Evolutionary conservation across 1,140 invertebrate species (phyloP).

Genomic region (Lasioglossum albipes): DNA sequence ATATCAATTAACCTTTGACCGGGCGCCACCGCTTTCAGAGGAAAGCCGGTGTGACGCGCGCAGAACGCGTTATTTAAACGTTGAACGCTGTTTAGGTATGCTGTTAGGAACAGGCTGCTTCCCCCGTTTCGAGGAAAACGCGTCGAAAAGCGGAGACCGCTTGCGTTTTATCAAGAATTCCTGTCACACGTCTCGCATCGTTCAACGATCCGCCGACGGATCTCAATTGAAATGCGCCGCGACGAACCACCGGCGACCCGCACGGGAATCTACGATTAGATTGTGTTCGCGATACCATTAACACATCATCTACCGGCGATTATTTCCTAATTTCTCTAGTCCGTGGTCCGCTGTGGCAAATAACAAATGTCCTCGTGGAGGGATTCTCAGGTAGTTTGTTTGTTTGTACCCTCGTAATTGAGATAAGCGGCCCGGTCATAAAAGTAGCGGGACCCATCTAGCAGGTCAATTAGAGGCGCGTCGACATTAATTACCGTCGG

Average conservation of each 20-base stretch:
- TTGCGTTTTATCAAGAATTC: not conserved
- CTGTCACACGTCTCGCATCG: not conserved
- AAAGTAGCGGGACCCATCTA: not conserved
- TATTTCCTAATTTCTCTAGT: no score
- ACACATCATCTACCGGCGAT: not conserved
- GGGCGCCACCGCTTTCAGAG: no score
- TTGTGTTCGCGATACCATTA: not conserved
- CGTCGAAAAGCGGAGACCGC: not conserved
- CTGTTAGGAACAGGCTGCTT: no score
- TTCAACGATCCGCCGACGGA: not conserved
- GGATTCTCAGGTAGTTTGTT: no score
- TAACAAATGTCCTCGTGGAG: no score
- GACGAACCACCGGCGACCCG: not conserved
- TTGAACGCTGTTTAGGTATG: no score
- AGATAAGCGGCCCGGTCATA: not conserved
- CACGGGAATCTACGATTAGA: not conserved
- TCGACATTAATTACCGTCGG: slow-evolving; percentile 4
- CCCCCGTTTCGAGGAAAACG: no score
- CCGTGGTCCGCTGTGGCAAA: no score
- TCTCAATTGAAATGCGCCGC: slow-evolving; percentile 4
- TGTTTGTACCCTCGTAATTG: no score
- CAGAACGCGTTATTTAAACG: no score
- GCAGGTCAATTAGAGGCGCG: not conserved
- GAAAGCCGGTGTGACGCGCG: no score
- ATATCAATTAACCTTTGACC: no score